Percentiles rank a stretch among this genome's conserved stretches.
Conservation (phyloP, 2,113 vertebrate species). For the Saguinus imperator region DNA sequence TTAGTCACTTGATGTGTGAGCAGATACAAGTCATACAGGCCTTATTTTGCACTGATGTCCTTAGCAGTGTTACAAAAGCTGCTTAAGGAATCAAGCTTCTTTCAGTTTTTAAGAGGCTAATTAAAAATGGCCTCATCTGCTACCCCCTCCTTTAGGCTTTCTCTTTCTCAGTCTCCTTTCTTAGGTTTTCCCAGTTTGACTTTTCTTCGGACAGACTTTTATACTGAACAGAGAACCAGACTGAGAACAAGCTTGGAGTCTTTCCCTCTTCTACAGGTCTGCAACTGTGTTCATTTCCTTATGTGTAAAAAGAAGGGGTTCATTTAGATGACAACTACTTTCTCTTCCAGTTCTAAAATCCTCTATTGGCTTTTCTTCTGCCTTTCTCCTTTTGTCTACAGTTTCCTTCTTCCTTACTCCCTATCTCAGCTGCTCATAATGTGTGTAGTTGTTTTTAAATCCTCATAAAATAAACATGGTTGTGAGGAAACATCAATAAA, state of each 20-base stretch:
- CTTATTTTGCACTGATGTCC: conserved; percentile 13
- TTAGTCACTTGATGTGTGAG: neutral
- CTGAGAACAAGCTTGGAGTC: neutral
- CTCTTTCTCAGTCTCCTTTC: neutral
- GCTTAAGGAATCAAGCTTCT: neutral
- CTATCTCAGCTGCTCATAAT: neutral
- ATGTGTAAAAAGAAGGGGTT: neutral
- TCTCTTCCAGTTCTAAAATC: neutral
- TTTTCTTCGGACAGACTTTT: neutral
- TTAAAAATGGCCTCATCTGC: neutral
- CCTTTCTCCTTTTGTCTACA: neutral
- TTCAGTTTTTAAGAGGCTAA: conserved; percentile 30
- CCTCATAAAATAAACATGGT: neutral
- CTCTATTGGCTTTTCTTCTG: neutral
- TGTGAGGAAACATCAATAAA: conserved; percentile 11
- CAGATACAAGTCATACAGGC: neutral
- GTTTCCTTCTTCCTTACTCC: neutral
- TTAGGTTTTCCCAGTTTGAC: conserved; percentile 38
- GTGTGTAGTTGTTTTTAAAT: neutral
- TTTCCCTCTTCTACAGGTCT: neutral
- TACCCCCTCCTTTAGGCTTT: neutral
- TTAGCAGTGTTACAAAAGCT: conserved; percentile 13
- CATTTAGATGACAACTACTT: neutral
- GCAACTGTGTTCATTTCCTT: neutral
- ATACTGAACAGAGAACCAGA: neutral